Percentiles rank a stretch among this genome's conserved stretches.
These are phyloP conservation scores for Gallinago undulata DNA, from an alignment of 2,113 vertebrate genomes.

Conservation along the genomic window DNA sequence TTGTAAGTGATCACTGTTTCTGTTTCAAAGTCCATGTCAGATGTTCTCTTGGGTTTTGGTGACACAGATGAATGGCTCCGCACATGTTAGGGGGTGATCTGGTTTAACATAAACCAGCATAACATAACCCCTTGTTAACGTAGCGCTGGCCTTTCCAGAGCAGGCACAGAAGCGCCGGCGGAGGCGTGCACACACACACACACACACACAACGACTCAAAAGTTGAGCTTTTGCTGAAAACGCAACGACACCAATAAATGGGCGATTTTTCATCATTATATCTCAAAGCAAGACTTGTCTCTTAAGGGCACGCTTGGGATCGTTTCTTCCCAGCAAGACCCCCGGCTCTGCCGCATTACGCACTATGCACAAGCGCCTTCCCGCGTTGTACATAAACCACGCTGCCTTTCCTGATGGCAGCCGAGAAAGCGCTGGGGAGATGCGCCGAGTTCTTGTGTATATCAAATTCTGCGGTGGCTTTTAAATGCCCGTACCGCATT, in stretches of 20 bases:
- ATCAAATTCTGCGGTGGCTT: constrained; percentile 31
- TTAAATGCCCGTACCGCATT: constrained; percentile 26
- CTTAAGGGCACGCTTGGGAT: constrained; percentile 77
- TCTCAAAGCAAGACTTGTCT: constrained; percentile 73
- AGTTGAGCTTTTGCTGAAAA: constrained; percentile 68
- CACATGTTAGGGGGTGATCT: constrained; percentile 83
- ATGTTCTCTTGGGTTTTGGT: constrained; percentile 85
- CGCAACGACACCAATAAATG: constrained; percentile 63
- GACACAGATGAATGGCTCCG: constrained; percentile 86
- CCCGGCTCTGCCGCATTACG: constrained; percentile 55
- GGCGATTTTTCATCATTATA: constrained; percentile 82
- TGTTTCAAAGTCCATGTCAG: constrained; percentile 83
- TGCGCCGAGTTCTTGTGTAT: background rate
- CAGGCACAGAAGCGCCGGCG: background rate
- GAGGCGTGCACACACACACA: background rate
- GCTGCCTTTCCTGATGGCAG: constrained; percentile 49
- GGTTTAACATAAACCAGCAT: constrained; percentile 83
- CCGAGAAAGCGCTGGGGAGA: constrained; percentile 18
- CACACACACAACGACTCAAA: constrained; percentile 20
- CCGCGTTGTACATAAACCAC: constrained; percentile 55
- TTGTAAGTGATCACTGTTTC: constrained; percentile 91
- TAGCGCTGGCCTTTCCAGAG: constrained; percentile 59
- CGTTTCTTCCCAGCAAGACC: constrained; percentile 79
- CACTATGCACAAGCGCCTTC: constrained; percentile 15
- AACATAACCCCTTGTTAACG: constrained; percentile 81